A percentile compares a stretch with the other conserved stretches of the same genome.
These are phyloP conservation scores for Xiphias gladius DNA, from an alignment of 2,113 vertebrate species.

Conservation along the genomic window DNA sequence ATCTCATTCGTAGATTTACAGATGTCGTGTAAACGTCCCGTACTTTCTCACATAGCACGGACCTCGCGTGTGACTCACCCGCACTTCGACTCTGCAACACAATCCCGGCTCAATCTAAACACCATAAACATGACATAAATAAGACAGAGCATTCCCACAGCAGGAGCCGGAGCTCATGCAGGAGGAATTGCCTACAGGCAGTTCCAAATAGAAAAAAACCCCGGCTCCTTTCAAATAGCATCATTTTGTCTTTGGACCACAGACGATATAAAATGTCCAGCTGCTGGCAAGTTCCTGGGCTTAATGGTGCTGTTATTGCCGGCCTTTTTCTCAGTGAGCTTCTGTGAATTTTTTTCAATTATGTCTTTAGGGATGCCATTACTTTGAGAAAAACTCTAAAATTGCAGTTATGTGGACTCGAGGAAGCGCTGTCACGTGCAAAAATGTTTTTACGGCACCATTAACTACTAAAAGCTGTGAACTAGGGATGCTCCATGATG, in stretches of 20 bases:
- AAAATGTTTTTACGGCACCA: constrained; percentile 9
- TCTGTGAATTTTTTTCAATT: constrained; percentile 28
- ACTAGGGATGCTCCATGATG: neutral
- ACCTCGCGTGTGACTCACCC: constrained; percentile 32
- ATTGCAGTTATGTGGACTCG: neutral
- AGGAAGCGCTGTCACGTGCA: neutral
- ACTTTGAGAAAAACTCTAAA: constrained; percentile 28
- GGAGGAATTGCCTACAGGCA: constrained; percentile 36
- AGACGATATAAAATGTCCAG: constrained; percentile 40
- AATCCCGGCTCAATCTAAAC: constrained; percentile 39
- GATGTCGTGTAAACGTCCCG: neutral
- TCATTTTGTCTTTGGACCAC: constrained; percentile 54
- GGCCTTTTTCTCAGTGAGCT: neutral
- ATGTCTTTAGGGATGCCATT: constrained; percentile 20
- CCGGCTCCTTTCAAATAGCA: constrained; percentile 31
- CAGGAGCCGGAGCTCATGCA: constrained; percentile 20
- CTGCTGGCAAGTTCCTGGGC: constrained; percentile 25
- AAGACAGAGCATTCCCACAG: constrained; percentile 39
- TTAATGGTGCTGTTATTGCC: constrained; percentile 33
- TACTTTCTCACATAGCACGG: neutral
- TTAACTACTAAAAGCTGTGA: constrained; percentile 7
- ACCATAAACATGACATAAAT: constrained; percentile 45
- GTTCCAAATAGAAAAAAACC: neutral
- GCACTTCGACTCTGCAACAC: constrained; percentile 33
- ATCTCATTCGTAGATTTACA: neutral